Base-by-base conservation (phyloP, 2,113 vertebrate genomes). In the sheep (Ovis aries) region DNA sequence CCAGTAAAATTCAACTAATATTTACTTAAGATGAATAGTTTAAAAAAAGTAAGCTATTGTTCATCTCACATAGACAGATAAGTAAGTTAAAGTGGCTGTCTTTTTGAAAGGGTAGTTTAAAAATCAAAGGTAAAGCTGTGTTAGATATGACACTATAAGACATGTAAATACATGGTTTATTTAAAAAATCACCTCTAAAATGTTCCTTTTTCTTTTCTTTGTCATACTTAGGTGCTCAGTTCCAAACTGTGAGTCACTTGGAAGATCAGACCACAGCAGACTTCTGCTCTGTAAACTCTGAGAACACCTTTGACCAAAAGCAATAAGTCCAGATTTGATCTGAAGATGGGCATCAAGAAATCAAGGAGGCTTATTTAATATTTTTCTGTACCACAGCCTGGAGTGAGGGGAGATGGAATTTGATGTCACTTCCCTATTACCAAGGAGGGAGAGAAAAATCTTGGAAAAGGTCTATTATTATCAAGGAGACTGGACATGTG, bases 51-150 rank as follows among this genome's bases (percentile, higher is more conserved):
- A 62, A 89, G 50, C 55, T 92, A 5, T 88, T 36, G 77, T 31
- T 90, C 40, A 31, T 19, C 31, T 94, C 77, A 90, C 4, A 74
- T 1, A 92, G 57, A 33, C 17, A 64, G 29, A 5, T 43, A 67
- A 86, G 87, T 52, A 85, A 36, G 81, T 83, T 89, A 92, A 33
- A 85, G 36, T 59, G 9, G 50, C 27, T 55, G 23, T 53, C 15
- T 83, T 91, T 93, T 94, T 64, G 6, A 94, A 96, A 89, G 59
- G 7, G 3, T 23, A 89, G 5, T 48, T 96, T 88, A 52, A 88
- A 96, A 90, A 67, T 62, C 12, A 88, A 86, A 98, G 23, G 29
- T 88, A 86, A 90, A 81, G 50, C 7, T 81, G 33, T 82, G 88
- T 95, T 91, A 83, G 19, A 71, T 80, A 40, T 50, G 53, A 74